Evolutionary conservation across 2,113 vertebrate species (phyloP).

Genomic region (human): GRCh38 chr2:208005001-208005500

Average conservation of each 20-base stretch:
- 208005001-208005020: no score
- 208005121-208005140: background rate
- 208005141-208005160: background rate
- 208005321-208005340: background rate
- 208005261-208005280: background rate
- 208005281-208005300: background rate
- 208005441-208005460: background rate
- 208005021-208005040: no score
- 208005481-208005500: background rate
- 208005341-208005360: background rate
- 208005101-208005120: no score
- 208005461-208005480: background rate
- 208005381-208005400: background rate
- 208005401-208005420: conserved; percentile 1
- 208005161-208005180: background rate
- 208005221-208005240: background rate
- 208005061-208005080: no score
- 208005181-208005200: background rate
- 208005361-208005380: background rate
- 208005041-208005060: no score
- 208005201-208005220: background rate
- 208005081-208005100: no score
- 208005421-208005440: background rate
- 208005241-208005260: background rate
- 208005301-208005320: background rate